Percentiles rank a stretch among this genome's conserved stretches.
These are phyloP conservation scores for Cyanoderma ruficeps DNA, from an alignment of 2,113 vertebrate genomes.

Conservation along the genomic window DNA sequence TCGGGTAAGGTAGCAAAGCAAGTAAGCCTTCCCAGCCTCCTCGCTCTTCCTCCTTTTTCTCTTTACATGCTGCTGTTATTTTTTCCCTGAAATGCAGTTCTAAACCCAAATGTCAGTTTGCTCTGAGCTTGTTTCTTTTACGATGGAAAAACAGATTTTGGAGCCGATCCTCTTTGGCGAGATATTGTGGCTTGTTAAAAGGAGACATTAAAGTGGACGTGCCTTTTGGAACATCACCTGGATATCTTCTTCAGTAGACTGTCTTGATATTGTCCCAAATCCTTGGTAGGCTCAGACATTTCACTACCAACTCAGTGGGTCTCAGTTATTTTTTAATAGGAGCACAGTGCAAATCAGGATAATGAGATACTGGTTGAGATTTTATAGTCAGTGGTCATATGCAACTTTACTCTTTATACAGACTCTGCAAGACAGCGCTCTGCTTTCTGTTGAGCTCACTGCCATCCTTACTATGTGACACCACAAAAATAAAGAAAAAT, in stretches of 20 bases:
- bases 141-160: background rate
- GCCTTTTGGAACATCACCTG: background rate
- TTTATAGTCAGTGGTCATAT: background rate
- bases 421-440: background rate
- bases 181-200: background rate
- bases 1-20: constrained; percentile 84
- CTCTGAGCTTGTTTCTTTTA: constrained; percentile 22
- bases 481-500: background rate
- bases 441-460: background rate
- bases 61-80: background rate
- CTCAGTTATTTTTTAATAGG: background rate
- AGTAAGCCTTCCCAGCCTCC: constrained; percentile 16
- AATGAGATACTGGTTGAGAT: background rate
- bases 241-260: background rate
- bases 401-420: background rate
- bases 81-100: background rate
- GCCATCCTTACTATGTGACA: background rate
- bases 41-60: background rate
- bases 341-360: background rate
- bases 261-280: background rate
- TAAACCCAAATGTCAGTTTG: background rate
- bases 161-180: constrained; percentile 2
- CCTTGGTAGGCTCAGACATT: constrained; percentile 16
- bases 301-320: background rate
- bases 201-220: background rate